phyloP scores from a whole-genome alignment of 2,888 invertebrate species.

The Lepidocyrtoides sp. region DNA sequence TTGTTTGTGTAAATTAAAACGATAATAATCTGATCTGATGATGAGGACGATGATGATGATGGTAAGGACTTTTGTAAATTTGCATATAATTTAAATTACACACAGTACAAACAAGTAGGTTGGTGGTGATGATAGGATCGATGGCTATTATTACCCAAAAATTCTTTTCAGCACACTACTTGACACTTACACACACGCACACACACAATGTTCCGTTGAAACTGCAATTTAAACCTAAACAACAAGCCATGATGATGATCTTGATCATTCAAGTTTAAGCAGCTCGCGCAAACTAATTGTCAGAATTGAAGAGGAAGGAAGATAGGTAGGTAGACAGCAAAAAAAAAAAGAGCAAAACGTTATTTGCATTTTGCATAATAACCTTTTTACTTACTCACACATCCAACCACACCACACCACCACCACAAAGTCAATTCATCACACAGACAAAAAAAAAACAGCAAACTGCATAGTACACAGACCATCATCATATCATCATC shows the following conservation, averaged over 20 bases:
- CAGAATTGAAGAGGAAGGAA: background rate
- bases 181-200: background rate
- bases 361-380: constrained; percentile 49
- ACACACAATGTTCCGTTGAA: background rate
- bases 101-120: background rate
- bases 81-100: background rate
- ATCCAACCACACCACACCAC: too few relatives aligned
- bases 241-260: constrained; percentile 9
- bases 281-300: constrained; percentile 36
- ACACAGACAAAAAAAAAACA: background rate
- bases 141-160: background rate
- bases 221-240: constrained; percentile 1
- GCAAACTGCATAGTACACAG: constrained; percentile 37
- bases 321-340: background rate
- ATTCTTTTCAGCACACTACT: background rate
- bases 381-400: too few relatives aligned
- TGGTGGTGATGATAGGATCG: background rate
- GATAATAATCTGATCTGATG: constrained; percentile 30
- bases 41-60: too few relatives aligned
- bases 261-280: constrained; percentile 49
- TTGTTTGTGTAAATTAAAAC: background rate
- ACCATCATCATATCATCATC: background rate
- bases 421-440: constrained; percentile 27
- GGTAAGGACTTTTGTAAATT: background rate
- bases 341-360: background rate